Conservation (phyloP, 2,888 invertebrate species). For the Protophormia terraenovae region DNA sequence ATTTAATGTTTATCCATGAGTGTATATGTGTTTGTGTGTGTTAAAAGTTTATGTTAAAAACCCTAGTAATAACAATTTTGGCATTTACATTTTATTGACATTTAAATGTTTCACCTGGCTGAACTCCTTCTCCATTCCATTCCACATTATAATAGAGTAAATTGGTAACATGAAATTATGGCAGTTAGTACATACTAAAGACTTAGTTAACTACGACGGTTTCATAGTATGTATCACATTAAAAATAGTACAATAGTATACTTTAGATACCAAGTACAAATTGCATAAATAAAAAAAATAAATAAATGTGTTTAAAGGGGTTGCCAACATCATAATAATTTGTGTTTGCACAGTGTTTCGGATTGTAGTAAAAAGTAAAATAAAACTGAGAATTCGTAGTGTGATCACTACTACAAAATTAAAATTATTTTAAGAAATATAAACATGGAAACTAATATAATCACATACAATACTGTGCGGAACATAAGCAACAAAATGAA, state of each 20-base stretch:
- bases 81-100: constrained; percentile 74
- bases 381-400: too few species aligned
- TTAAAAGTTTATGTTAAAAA: constrained; percentile 19
- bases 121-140: constrained; percentile 70
- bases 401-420: too few species aligned
- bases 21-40: neutral
- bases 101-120: constrained; percentile 79
- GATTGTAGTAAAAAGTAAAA: too few species aligned
- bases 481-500: too few species aligned
- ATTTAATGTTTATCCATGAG: too few species aligned
- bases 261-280: neutral
- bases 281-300: neutral
- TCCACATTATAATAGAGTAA: neutral
- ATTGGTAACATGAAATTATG: constrained; percentile 43
- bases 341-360: too few species aligned
- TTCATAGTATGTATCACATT: neutral
- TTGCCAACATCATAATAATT: neutral
- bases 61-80: constrained; percentile 41
- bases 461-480: too few species aligned
- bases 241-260: neutral
- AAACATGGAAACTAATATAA: too few species aligned
- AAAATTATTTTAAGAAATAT: too few species aligned
- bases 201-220: neutral
- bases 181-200: neutral
- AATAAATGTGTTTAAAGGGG: neutral